A percentile compares a stretch with the other conserved stretches of the same genome.
Evolutionary conservation across 2,113 vertebrate genomes (phyloP).

Genomic region (Muntiacus muntjak): DNA sequence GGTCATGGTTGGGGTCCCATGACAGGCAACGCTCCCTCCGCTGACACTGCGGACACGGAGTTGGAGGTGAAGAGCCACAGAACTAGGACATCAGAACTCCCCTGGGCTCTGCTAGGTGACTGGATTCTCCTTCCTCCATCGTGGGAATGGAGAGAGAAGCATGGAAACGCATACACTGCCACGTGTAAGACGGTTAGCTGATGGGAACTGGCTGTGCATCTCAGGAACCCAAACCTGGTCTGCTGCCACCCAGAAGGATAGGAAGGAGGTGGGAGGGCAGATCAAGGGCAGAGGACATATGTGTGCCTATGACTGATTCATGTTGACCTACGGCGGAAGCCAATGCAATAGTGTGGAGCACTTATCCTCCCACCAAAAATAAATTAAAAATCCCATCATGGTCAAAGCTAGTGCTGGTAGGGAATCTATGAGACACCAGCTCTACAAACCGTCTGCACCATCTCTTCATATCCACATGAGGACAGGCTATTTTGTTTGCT

Average conservation of each 20-base stretch:
- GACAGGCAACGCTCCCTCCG: not conserved
- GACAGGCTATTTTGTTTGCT: not conserved
- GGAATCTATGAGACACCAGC: accelerated
- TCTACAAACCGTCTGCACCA: not conserved
- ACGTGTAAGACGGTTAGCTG: not conserved
- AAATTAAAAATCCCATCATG: not conserved
- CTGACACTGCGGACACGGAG: accelerated
- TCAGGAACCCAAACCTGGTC: not conserved
- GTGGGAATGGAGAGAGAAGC: not conserved
- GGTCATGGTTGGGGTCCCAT: accelerated
- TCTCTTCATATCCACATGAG: not conserved
- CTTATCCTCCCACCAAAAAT: not conserved
- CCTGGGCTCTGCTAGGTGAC: not conserved
- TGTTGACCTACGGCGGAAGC: not conserved
- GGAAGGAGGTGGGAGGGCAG: not conserved
- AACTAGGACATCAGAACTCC: not conserved
- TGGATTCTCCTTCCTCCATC: not conserved
- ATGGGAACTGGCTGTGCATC: not conserved
- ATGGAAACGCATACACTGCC: not conserved
- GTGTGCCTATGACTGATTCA: not conserved
- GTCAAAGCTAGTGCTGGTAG: accelerated
- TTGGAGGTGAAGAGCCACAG: not conserved
- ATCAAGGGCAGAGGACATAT: not conserved
- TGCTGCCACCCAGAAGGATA: not conserved
- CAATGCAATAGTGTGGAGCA: not conserved